Evolutionary conservation across 2,888 invertebrate genomes (phyloP), one percentile per base, ranked within the genome.

Genomic region (Nomada hirtipes): DNA sequence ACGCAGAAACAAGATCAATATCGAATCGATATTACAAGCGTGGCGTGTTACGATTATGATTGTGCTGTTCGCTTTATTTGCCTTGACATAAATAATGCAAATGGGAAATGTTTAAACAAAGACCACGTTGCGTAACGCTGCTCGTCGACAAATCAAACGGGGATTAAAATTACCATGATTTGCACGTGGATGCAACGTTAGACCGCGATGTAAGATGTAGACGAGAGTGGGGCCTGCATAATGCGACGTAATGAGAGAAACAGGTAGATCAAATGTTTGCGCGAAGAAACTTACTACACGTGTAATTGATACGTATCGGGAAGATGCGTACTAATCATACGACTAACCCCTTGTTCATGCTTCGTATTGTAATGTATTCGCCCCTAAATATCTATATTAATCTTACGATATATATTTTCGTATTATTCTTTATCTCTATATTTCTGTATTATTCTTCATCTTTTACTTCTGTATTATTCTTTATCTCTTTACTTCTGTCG

Each of bases 271-370:
- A 53, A 73, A 61, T 36, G 47, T 74, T 74, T 52, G 23, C 53
- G 53, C 44, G 57, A 20, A 13, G 42, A 72, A 15, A n/a, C 64
- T 11, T 7, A 29, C 13, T 23, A 36, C 57, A 18, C 70, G 11
- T 55, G 29, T 78, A 67, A 78, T 78, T 70, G 74, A 47, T 55
- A 68, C 36, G 55, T 42, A 18, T 67, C 18, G 44, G 23, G 57
- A 42, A 23, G 36, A 57, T 44, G 50, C 10, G 7, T 23, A 4
- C 10, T 47, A 36, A 36, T 36, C 36, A 1, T 7, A 47, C 18
- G 68, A n/a, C n/a, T 50, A 23, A 60, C 10, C 20, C n/a, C 15
- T 15, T 50, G 13, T 29, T 23, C 29, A 2, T 10, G 0, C 36
- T 4, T 18, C 23, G 11, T 15, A 47, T n/a, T n/a, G n/a, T n/a